phyloP scores from a whole-genome alignment of 2,797 vertebrate species.

The Anguilla anguilla region DNA sequence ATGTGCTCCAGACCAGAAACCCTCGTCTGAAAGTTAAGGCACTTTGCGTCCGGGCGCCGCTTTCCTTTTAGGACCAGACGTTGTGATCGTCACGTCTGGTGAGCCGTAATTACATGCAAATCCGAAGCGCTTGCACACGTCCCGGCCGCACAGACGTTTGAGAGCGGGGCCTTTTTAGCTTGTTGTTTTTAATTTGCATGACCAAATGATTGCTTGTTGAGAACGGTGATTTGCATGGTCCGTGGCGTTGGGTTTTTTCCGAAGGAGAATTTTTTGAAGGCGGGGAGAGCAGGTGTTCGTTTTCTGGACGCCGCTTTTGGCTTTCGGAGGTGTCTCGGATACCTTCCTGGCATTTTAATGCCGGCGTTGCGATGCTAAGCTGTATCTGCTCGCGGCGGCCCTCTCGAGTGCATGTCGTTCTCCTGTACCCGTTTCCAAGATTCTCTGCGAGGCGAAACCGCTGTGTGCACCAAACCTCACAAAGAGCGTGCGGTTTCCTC shows the following conservation, averaged over 20 bases:
- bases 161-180: slow-evolving; percentile 64
- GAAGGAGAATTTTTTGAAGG: neutral
- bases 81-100: slow-evolving; percentile 47
- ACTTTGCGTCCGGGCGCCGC: slow-evolving; percentile 33
- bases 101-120: slow-evolving; percentile 57
- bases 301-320: neutral
- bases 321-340: neutral
- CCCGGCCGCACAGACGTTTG: slow-evolving; percentile 57
- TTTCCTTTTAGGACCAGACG: slow-evolving; percentile 46
- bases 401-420: neutral
- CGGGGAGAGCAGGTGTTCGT: neutral
- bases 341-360: neutral
- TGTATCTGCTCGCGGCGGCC: neutral
- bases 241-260: slow-evolving; percentile 59
- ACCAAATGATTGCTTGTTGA: slow-evolving; percentile 73
- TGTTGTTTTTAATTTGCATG: slow-evolving; percentile 66
- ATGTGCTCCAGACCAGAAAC: neutral
- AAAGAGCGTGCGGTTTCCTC: slow-evolving; percentile 20
- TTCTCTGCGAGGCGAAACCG: slow-evolving; percentile 3
- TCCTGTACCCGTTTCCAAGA: neutral
- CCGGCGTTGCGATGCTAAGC: neutral
- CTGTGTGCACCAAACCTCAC: neutral
- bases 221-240: slow-evolving; percentile 63
- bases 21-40: neutral
- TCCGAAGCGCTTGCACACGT: slow-evolving; percentile 51